Evolutionary conservation across 2,113 vertebrate genomes (phyloP).

Genomic region (Herpailurus yagouaroundi): DNA sequence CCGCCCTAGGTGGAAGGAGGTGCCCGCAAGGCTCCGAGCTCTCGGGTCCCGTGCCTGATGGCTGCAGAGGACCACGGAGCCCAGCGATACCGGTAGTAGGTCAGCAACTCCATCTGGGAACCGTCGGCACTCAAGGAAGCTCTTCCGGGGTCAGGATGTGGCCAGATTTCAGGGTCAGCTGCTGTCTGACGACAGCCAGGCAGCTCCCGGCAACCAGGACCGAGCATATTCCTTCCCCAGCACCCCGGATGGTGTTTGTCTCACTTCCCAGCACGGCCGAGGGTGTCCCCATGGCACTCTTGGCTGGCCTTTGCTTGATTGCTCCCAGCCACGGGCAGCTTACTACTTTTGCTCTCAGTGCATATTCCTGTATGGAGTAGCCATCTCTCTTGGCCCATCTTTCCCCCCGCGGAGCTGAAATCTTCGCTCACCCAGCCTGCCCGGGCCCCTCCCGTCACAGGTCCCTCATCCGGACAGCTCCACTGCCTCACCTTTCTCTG

Average conservation of each 20-base stretch:
- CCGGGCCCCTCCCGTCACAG: fast-evolving
- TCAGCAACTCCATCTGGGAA: background rate
- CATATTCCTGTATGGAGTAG: background rate
- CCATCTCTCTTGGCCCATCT: background rate
- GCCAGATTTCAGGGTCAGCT: background rate
- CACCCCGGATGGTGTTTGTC: fast-evolving
- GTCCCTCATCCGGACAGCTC: background rate
- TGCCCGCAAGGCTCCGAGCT: background rate
- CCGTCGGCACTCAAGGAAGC: fast-evolving
- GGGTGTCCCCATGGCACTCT: fast-evolving
- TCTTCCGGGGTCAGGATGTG: fast-evolving
- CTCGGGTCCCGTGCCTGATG: fast-evolving
- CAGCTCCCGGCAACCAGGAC: background rate
- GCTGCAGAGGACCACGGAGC: background rate
- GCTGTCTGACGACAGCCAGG: fast-evolving
- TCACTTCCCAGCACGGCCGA: fast-evolving
- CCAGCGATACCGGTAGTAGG: fast-evolving
- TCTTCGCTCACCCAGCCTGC: too few relatives aligned
- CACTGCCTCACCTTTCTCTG: background rate
- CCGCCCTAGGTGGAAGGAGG: too few relatives aligned
- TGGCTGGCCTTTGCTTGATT: background rate
- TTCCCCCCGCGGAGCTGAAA: background rate
- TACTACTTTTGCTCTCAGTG: background rate
- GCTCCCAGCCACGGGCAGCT: background rate
- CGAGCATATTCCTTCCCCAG: fast-evolving